Conservation (phyloP, 2,888 invertebrate genomes). For the Agrochola macilenta region DNA sequence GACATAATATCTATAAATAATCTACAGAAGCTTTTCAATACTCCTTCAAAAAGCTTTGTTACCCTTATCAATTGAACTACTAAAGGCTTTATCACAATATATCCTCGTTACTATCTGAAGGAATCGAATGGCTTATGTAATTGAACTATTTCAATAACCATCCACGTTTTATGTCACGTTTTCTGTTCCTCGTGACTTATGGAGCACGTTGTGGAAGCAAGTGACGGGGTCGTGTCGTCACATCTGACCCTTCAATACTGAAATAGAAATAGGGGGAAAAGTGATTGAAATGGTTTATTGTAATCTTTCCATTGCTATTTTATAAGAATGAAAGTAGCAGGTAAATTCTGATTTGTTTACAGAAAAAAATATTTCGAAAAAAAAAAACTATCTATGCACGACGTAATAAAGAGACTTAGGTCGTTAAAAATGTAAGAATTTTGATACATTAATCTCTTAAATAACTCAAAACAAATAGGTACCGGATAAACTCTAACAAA, state of each 20-base stretch:
- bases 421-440: too few species aligned
- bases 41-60: not conserved
- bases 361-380: not conserved
- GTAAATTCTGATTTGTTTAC: not conserved
- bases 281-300: not conserved
- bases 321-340: not conserved
- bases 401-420: too few species aligned
- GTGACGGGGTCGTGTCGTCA: slow-evolving; percentile 18
- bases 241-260: slow-evolving; percentile 25
- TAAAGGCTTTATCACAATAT: slow-evolving; percentile 9
- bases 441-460: not conserved
- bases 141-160: slow-evolving; percentile 42
- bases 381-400: not conserved
- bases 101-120: not conserved
- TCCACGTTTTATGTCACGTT: slow-evolving; percentile 47
- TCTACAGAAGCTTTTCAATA: not conserved
- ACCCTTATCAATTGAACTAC: slow-evolving; percentile 10
- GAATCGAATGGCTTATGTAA: slow-evolving; percentile 28
- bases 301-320: not conserved
- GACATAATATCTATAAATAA: not conserved
- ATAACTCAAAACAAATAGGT: not conserved
- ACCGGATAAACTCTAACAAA: slow-evolving; percentile 8
- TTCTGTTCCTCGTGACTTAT: slow-evolving; percentile 30
- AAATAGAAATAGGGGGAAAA: slow-evolving; percentile 20
- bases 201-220: slow-evolving; percentile 32